A percentile compares a stretch with the other conserved stretches of the same genome.
phyloP scores from a whole-genome alignment of 2,113 vertebrate genomes.

The Cyprinodon variegatus region DNA sequence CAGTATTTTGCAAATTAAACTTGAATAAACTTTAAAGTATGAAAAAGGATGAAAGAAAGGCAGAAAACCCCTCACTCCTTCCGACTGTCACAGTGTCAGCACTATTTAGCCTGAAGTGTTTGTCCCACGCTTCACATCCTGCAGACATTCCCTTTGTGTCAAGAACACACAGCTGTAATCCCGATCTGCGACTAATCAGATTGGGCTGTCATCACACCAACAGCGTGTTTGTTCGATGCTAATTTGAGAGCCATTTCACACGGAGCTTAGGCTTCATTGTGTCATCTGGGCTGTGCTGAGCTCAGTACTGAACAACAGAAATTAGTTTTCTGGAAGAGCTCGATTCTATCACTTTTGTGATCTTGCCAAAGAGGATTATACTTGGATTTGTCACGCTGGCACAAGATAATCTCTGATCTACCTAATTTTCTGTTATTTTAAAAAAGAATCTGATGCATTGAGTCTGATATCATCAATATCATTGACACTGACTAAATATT shows the following conservation, averaged over 20 bases:
- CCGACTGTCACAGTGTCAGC: constrained; percentile 30
- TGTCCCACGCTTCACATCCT: constrained; percentile 10
- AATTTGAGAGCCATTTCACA: constrained; percentile 51
- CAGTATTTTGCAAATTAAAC: background rate
- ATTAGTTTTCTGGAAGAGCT: constrained; percentile 3
- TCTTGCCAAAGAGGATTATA: constrained; percentile 63
- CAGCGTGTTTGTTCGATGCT: constrained; percentile 48
- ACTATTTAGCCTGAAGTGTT: constrained; percentile 34
- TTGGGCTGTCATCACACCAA: constrained; percentile 33
- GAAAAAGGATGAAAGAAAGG: background rate
- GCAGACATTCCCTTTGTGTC: constrained; percentile 38
- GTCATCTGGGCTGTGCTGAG: constrained; percentile 5
- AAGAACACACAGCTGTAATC: constrained; percentile 58
- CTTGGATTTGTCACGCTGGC: constrained; percentile 48
- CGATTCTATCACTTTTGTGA: constrained; percentile 55
- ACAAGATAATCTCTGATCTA: constrained; percentile 62
- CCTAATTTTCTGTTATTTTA: constrained; percentile 43
- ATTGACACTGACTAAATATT: constrained; percentile 18
- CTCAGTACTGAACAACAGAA: constrained; percentile 32
- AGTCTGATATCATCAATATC: constrained; percentile 24
- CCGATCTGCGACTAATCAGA: constrained; percentile 70
- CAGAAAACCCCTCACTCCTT: constrained; percentile 21
- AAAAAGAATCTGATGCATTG: constrained; percentile 15
- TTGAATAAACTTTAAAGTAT: background rate
- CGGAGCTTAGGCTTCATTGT: constrained; percentile 38